Conservation (phyloP, 2,888 invertebrate genomes). For the Mythimna lalbum region DNA sequence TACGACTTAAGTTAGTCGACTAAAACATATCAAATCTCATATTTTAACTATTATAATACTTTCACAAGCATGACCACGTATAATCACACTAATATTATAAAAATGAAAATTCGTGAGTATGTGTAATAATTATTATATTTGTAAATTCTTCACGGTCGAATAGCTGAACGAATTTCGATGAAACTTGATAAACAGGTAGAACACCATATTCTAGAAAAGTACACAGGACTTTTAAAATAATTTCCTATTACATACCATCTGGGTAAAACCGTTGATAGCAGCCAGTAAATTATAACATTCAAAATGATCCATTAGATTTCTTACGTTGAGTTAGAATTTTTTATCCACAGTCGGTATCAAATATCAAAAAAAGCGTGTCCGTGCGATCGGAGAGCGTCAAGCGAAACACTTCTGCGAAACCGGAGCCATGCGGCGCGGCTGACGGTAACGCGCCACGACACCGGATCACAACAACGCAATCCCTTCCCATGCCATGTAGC, state of each 20-base stretch:
- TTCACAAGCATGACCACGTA: background rate
- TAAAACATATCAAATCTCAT: background rate
- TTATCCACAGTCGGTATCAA: constrained; percentile 53
- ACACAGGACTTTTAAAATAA: too few species aligned
- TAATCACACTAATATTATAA: background rate
- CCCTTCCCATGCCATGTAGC: constrained; percentile 83
- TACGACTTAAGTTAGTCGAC: too few species aligned
- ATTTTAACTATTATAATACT: background rate
- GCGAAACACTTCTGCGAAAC: constrained; percentile 88
- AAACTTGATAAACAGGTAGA: too few species aligned
- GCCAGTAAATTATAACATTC: background rate
- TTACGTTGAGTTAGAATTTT: constrained; percentile 31
- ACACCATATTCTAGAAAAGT: too few species aligned
- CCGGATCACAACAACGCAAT: constrained; percentile 88
- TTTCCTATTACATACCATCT: too few species aligned
- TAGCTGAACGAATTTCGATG: too few species aligned
- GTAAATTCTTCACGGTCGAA: too few species aligned
- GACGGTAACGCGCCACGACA: constrained; percentile 82
- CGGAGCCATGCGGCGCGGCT: constrained; percentile 75
- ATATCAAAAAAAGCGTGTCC: constrained; percentile 72
- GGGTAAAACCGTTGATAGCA: too few species aligned
- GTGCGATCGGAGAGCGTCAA: constrained; percentile 81
- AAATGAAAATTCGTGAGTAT: too few species aligned
- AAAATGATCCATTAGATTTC: constrained; percentile 13
- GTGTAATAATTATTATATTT: too few species aligned